These are phyloP conservation scores for Seira ritae DNA, from an alignment of 2,888 invertebrate species.

Conservation along the genomic window DNA sequence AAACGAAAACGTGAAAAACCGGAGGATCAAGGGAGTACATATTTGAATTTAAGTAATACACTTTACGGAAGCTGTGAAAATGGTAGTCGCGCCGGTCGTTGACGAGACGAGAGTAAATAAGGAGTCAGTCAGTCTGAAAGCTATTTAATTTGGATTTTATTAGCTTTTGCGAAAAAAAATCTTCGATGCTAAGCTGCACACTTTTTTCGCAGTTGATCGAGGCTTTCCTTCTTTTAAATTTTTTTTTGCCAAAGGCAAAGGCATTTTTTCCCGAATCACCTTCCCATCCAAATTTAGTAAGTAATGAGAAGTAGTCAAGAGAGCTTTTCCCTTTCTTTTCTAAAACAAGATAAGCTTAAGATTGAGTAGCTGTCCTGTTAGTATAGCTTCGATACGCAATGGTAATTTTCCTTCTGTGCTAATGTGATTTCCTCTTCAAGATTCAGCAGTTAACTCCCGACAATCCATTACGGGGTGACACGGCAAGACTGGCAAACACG, in stretches of 20 bases:
- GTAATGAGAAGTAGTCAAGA: background rate
- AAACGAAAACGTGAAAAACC: background rate
- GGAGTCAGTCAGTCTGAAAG: background rate
- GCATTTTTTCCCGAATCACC: background rate
- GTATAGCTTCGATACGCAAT: background rate
- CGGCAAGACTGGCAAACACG: conserved; percentile 31
- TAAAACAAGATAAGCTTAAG: conserved; percentile 1
- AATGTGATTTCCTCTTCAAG: conserved; percentile 54
- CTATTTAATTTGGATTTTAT: conserved; percentile 17
- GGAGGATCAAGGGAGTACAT: background rate
- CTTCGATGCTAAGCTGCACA: background rate
- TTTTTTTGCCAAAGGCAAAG: background rate
- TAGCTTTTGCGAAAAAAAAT: background rate
- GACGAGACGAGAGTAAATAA: background rate
- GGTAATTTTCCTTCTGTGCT: conserved; percentile 25
- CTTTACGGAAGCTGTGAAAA: background rate
- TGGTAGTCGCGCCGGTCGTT: background rate
- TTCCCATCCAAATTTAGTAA: background rate
- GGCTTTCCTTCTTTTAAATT: background rate
- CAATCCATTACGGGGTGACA: conserved; percentile 64
- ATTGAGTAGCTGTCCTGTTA: conserved; percentile 17
- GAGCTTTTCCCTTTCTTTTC: background rate
- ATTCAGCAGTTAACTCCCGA: conserved; percentile 55
- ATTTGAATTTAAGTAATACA: conserved; percentile 5
- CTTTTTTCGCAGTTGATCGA: background rate